phyloP scores from a whole-genome alignment of 2,113 vertebrate species.

The Pleuronectes platessa region DNA sequence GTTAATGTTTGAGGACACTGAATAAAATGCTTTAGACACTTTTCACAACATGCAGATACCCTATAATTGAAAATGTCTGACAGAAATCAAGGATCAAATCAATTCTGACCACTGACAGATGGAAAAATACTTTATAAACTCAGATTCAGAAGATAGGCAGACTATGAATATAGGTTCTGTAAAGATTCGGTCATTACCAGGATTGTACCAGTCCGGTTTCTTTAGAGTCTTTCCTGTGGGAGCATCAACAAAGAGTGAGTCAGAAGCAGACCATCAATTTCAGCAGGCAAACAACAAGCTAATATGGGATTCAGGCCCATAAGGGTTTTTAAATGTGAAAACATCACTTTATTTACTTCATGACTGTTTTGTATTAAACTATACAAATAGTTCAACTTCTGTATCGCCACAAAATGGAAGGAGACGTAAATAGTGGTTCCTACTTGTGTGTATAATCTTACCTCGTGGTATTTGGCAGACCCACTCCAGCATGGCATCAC shows the following conservation, averaged over 20 bases:
- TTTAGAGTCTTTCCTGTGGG: conserved; percentile 84
- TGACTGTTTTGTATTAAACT: no score
- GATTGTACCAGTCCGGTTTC: conserved; percentile 92
- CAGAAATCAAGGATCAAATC: no score
- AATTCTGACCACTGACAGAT: neutral
- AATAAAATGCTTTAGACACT: neutral
- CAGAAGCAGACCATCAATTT: neutral
- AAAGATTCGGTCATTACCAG: conserved; percentile 82
- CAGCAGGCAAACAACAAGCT: neutral
- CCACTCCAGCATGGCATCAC: conserved; percentile 91
- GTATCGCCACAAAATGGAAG: neutral
- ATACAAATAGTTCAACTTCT: neutral
- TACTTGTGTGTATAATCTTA: conserved; percentile 62
- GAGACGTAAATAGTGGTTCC: no score
- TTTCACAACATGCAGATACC: no score
- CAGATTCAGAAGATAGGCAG: neutral
- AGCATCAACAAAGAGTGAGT: conserved; percentile 20
- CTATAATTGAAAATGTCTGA: no score
- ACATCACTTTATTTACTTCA: no score
- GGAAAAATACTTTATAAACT: neutral
- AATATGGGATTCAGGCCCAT: neutral
- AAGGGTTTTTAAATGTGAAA: neutral
- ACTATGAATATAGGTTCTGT: neutral
- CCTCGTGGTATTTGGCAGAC: conserved; percentile 94
- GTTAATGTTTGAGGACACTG: neutral